Evolutionary conservation across 2,888 invertebrate species (phyloP).

Genomic region (Sinotaia quadrata): DNA sequence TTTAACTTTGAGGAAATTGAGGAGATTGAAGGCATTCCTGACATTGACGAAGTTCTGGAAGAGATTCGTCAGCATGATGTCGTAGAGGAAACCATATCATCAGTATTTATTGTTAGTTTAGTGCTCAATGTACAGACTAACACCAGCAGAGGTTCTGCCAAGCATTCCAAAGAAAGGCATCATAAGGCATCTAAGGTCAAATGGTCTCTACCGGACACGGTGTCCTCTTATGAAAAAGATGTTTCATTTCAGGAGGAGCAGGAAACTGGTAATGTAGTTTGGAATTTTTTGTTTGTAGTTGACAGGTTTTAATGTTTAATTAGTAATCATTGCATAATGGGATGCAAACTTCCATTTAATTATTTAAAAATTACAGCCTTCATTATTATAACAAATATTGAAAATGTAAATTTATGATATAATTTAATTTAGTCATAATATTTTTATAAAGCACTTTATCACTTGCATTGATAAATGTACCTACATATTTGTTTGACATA

Average conservation of each 20-base stretch:
- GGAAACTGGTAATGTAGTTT: conserved; percentile 9
- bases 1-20: conserved; percentile 67
- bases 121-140: conserved; percentile 57
- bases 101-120: conserved; percentile 64
- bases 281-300: no score
- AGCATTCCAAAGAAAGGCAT: not conserved
- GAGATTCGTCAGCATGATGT: conserved; percentile 61
- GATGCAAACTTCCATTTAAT: no score
- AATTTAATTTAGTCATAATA: no score
- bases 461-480: no score
- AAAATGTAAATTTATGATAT: no score
- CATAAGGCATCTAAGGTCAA: conserved; percentile 8
- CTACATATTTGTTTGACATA: no score
- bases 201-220: conserved; percentile 21
- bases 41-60: conserved; percentile 67
- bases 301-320: no score
- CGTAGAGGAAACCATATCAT: conserved; percentile 61
- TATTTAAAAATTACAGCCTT: no score
- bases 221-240: conserved; percentile 3
- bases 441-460: no score
- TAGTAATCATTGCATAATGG: no score
- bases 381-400: no score
- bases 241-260: conserved; percentile 15
- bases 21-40: conserved; percentile 53
- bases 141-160: not conserved